A percentile compares a stretch with the other conserved stretches of the same genome.
Conservation (phyloP, 2,113 vertebrate species). For the Odobenus rosmarus region DNA sequence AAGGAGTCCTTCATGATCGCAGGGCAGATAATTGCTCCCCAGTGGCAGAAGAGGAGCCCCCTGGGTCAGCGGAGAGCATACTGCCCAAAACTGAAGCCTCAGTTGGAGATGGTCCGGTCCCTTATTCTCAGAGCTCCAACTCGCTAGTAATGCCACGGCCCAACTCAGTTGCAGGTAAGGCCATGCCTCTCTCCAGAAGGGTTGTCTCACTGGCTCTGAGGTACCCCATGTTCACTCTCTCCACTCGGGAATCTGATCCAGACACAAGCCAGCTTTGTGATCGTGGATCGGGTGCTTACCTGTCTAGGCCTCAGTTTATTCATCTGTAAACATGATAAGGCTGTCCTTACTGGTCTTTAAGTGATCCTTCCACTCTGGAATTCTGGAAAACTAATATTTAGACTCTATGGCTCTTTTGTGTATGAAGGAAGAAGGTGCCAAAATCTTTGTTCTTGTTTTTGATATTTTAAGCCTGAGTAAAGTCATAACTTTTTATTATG, state of each 20-base stretch:
- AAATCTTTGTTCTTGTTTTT: not conserved
- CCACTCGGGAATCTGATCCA: not conserved
- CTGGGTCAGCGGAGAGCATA: constrained; percentile 84
- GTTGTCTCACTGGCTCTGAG: not conserved
- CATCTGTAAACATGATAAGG: not conserved
- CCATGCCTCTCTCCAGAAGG: not conserved
- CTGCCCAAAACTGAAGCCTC: constrained; percentile 86
- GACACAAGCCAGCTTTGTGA: not conserved
- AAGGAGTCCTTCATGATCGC: constrained; percentile 89
- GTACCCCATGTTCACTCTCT: not conserved
- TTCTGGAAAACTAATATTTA: not conserved
- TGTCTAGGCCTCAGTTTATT: not conserved
- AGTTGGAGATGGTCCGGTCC: constrained; percentile 89
- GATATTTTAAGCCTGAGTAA: constrained; percentile 16
- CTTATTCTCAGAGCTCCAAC: constrained; percentile 90
- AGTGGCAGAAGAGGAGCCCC: constrained; percentile 94
- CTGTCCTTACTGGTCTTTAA: not conserved
- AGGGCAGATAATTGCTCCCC: constrained; percentile 96
- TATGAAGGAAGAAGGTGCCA: not conserved
- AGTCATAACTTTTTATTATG: not conserved
- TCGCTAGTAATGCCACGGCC: constrained; percentile 97
- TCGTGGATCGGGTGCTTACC: not conserved
- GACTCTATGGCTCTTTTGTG: not conserved
- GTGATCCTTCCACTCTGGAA: not conserved
- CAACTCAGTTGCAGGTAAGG: constrained; percentile 98